Evolutionary conservation across 2,797 vertebrate species (phyloP), one percentile per base, ranked within the genome.

Genomic region (Podargus strigoides): DNA sequence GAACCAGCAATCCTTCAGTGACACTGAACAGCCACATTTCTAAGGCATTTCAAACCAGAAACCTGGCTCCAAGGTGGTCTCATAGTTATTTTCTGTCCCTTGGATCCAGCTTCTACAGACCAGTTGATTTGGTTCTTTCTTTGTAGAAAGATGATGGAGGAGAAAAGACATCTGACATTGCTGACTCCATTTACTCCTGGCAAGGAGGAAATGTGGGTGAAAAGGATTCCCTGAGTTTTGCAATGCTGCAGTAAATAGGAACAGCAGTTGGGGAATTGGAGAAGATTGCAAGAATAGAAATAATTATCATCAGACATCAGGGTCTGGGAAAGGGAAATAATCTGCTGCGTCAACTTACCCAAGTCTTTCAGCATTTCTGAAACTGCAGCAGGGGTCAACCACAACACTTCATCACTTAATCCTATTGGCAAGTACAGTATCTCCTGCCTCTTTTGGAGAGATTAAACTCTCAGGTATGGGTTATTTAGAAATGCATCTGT

Each of bases 201-300:
- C 42, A 74, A 62, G n/a, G 28, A 79, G 55, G 63, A 90, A 86
- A 88, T 73, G 37, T 75, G 36, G 73, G 85, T 83, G 82, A 95
- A 85, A 92, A 92, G 78, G 78, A 83, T 77, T 94, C 89, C 59
- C 67, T 56, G 60, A 28, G 39, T 81, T 94, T 87, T 88, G 82
- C 68, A 91, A 77, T 21, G 42, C 18, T 77, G 52, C 36, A 73
- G 67, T 79, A 92, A 94, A 89, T 83, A 80, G 85, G 91, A 93
- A 85, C 2, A 1, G 66, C 50, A 44, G 12, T 5, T 85, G 47
- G 60, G 67, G 69, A 94, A 75, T 72, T 37, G 42, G 42, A 91
- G 59, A 70, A 56, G 39, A 55, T 1, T 69, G 46, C 50, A 69
- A 84, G 67, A 84, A 68, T n/a, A 92, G 50, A 81, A 95, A 73